These are phyloP conservation scores for Phaethornis superciliosus DNA, from an alignment of 2,113 vertebrate species.

Conservation along the genomic window DNA sequence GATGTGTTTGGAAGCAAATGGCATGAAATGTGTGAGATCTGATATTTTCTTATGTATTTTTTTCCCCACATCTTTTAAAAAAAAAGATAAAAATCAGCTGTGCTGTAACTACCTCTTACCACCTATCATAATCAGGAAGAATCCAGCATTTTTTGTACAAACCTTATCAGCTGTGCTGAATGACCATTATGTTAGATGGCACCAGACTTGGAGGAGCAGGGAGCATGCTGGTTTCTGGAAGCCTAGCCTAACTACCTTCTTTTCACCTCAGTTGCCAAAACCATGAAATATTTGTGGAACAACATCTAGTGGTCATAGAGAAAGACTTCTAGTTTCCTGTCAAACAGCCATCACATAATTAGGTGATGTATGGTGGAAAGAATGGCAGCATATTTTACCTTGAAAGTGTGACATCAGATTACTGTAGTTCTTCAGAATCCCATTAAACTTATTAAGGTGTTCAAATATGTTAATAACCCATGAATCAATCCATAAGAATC, in stretches of 20 bases:
- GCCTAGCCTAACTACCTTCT: background rate
- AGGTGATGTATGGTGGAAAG: background rate
- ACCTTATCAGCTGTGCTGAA: background rate
- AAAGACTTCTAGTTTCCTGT: background rate
- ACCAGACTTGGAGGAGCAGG: background rate
- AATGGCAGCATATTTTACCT: background rate
- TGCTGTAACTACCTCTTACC: background rate
- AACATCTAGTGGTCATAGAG: background rate
- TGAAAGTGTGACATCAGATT: background rate
- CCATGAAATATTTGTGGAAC: background rate
- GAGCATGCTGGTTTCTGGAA: background rate
- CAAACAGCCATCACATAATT: background rate
- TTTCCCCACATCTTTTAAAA: background rate
- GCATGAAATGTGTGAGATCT: background rate
- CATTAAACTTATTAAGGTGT: constrained; percentile 11
- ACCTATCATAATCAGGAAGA: background rate
- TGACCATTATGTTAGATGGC: background rate
- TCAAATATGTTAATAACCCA: constrained; percentile 41
- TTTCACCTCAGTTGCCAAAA: background rate
- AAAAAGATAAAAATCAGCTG: background rate
- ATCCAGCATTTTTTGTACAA: background rate
- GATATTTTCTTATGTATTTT: background rate
- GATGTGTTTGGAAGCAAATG: background rate
- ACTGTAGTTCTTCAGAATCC: background rate
- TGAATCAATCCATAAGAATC: constrained; percentile 4